Percentiles rank a stretch among this genome's conserved stretches.
Conservation (phyloP, 1,140 invertebrate species). For the Diabrotica undecimpunctata region DNA sequence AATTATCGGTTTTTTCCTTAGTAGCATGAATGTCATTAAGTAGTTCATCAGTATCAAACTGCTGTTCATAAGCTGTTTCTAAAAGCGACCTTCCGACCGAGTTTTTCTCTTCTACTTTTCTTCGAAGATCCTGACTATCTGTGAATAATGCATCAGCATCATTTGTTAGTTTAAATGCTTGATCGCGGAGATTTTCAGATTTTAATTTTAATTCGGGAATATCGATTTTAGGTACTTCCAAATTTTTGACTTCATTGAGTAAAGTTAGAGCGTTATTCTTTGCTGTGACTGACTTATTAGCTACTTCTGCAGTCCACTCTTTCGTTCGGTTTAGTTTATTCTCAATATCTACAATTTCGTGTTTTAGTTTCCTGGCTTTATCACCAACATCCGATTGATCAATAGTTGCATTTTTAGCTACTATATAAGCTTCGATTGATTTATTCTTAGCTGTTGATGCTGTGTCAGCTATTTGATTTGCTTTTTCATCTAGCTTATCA, state of each 20-base stretch:
- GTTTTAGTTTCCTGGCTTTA: slow-evolving; percentile 58
- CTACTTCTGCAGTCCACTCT: slow-evolving; percentile 66
- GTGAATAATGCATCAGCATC: slow-evolving; percentile 47
- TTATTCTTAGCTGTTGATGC: slow-evolving; percentile 80
- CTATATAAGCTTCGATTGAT: slow-evolving; percentile 72
- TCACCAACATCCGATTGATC: slow-evolving; percentile 51
- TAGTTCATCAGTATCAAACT: slow-evolving; percentile 63
- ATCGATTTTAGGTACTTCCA: slow-evolving; percentile 72
- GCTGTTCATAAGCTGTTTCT: slow-evolving; percentile 54
- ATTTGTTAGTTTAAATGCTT: slow-evolving; percentile 45
- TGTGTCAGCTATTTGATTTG: slow-evolving; percentile 69
- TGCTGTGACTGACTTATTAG: slow-evolving; percentile 66
- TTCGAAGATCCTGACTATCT: slow-evolving; percentile 53
- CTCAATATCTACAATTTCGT: slow-evolving; percentile 58
- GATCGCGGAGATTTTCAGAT: slow-evolving; percentile 58
- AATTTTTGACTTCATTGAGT: slow-evolving; percentile 69
- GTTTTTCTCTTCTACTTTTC: slow-evolving; percentile 48
- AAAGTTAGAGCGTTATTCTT: slow-evolving; percentile 77
- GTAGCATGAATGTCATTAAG: slow-evolving; percentile 67
- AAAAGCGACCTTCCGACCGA: slow-evolving; percentile 47
- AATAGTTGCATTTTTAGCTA: slow-evolving; percentile 69
- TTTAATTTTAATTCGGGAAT: slow-evolving; percentile 64
- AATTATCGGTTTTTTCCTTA: slow-evolving; percentile 70
- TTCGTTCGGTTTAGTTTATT: slow-evolving; percentile 66
- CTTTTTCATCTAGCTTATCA: slow-evolving; percentile 73